phyloP scores from a whole-genome alignment of 1,140 invertebrate genomes.

The Telenomus remus region DNA sequence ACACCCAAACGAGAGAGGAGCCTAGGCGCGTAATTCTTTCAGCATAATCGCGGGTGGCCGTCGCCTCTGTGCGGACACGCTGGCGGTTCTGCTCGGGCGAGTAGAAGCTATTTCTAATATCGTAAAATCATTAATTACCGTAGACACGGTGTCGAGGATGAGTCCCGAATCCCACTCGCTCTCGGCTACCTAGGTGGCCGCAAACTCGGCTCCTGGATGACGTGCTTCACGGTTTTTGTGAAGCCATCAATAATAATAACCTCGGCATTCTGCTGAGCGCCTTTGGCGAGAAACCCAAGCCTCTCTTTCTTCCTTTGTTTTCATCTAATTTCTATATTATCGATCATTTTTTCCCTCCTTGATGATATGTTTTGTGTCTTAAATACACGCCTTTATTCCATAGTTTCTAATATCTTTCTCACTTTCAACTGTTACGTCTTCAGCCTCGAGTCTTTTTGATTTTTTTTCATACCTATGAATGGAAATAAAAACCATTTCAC shows the following conservation, averaged over 20 bases:
- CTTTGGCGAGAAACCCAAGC: constrained; percentile 47
- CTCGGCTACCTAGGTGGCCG: constrained; percentile 71
- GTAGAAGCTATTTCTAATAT: constrained; percentile 70
- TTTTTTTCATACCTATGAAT: no score
- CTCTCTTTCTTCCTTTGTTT: constrained; percentile 55
- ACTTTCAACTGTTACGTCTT: no score
- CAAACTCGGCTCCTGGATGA: constrained; percentile 64
- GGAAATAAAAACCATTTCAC: no score
- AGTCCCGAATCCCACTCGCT: constrained; percentile 55
- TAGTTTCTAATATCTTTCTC: not conserved
- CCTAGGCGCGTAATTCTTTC: constrained; percentile 54
- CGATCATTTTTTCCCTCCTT: constrained; percentile 27
- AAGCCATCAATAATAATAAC: constrained; percentile 69
- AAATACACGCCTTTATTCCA: not conserved
- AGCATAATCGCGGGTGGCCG: constrained; percentile 59
- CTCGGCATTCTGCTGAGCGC: constrained; percentile 43
- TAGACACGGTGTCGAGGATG: constrained; percentile 64
- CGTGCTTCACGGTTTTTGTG: constrained; percentile 70
- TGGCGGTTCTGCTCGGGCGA: constrained; percentile 58
- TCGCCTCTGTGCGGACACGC: constrained; percentile 50
- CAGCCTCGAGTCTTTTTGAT: no score
- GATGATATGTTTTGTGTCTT: not conserved
- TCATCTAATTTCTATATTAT: constrained; percentile 51
- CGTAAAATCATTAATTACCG: constrained; percentile 74
- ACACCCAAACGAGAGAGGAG: constrained; percentile 41